Evolutionary conservation across 2,797 vertebrate species (phyloP).

Genomic region (Megaceryle alcyon): DNA sequence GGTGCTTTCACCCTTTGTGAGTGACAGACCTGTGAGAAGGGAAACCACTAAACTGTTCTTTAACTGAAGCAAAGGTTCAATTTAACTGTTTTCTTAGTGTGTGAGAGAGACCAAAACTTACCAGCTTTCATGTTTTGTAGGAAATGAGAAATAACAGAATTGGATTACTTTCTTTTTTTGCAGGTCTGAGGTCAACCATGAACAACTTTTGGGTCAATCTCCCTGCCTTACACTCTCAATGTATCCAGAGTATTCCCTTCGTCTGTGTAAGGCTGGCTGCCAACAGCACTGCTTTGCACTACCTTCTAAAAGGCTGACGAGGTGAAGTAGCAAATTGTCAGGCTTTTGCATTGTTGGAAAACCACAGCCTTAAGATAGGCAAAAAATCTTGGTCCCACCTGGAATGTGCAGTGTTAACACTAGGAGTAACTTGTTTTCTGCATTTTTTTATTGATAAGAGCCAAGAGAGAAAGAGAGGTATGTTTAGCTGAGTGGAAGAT

Average conservation of each 20-base stretch:
- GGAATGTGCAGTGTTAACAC: conserved; percentile 3
- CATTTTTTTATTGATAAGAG: conserved; percentile 57
- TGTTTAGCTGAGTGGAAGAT: conserved; percentile 66
- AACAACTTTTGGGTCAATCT: conserved; percentile 57
- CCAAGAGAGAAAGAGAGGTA: conserved; percentile 50
- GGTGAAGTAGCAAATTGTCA: background rate
- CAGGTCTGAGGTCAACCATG: conserved; percentile 39
- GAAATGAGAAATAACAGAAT: conserved; percentile 72
- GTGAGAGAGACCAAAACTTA: conserved; percentile 42
- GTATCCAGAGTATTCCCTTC: background rate
- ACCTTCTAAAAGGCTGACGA: background rate
- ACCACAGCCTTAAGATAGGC: background rate
- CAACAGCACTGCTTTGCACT: background rate
- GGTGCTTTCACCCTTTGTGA: background rate
- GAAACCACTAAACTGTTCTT: conserved; percentile 30
- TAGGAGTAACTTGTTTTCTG: conserved; percentile 31
- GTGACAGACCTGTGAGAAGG: conserved; percentile 11
- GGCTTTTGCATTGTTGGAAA: background rate
- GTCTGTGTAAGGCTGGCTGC: background rate
- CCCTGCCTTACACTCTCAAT: background rate
- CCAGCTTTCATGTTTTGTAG: conserved; percentile 61
- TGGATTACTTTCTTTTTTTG: conserved; percentile 58
- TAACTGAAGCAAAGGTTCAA: conserved; percentile 54
- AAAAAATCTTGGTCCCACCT: background rate
- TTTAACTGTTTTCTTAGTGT: conserved; percentile 52